These are phyloP conservation scores for Morone saxatilis DNA, from an alignment of 2,113 vertebrate species.

Conservation along the genomic window DNA sequence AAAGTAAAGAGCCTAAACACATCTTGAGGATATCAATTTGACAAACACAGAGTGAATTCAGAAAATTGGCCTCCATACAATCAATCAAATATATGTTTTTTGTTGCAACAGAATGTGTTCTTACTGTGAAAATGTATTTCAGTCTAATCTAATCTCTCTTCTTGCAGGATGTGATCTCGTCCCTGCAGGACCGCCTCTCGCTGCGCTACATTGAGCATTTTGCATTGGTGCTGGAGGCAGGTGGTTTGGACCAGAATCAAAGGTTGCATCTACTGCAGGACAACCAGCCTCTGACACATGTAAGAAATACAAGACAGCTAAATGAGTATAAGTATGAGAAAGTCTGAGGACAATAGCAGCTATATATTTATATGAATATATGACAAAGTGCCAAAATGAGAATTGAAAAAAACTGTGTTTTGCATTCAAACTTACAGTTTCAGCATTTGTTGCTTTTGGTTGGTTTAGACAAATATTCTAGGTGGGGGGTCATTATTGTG, in stretches of 20 bases:
- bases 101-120: conserved; percentile 15
- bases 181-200: conserved; percentile 97
- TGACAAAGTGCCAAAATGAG: neutral
- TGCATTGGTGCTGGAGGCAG: conserved; percentile 94
- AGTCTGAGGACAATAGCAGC: no score
- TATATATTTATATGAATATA: neutral
- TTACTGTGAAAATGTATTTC: conserved; percentile 26
- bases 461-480: neutral
- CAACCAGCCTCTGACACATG: conserved; percentile 95
- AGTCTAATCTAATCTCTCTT: conserved; percentile 31
- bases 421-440: neutral
- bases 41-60: conserved; percentile 35
- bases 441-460: neutral
- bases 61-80: conserved; percentile 32
- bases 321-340: neutral
- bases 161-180: conserved; percentile 95
- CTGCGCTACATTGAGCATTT: conserved; percentile 98
- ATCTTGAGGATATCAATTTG: conserved; percentile 33
- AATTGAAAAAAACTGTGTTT: neutral
- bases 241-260: conserved; percentile 92
- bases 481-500: neutral
- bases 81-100: conserved; percentile 13
- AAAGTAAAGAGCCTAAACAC: conserved; percentile 12
- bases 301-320: conserved; percentile 75
- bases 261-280: conserved; percentile 95